Base-by-base conservation (phyloP, 2,113 vertebrate genomes). In the Pitta sordida region DNA sequence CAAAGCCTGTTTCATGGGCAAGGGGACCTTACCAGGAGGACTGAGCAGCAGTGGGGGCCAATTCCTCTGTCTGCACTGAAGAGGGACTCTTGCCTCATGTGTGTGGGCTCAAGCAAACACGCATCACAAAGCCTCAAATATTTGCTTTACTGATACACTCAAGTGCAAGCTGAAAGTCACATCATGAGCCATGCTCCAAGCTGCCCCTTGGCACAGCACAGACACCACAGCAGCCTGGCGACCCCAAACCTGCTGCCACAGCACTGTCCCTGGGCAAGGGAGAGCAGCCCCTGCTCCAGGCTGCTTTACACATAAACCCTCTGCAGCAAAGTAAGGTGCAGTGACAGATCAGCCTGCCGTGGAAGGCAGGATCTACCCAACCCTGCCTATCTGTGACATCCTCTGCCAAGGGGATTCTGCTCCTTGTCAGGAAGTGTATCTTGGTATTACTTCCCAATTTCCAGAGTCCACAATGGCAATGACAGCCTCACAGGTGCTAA, bases 161-260 rank as follows among this genome's bases (percentile, higher is more conserved):
- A 1, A 58, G 58, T 24, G 46, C 76, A 71, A 76, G 62, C 74
- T n/a, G 60, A n/a, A 22, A 13, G 65, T 59, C 7, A 4, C 56
- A 52, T 26, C 0, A 0, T 2, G 49, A 88, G 77, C 73, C 8
- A 37, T 3, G 7, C 62, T 75, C 75, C 46, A 10, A 23, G 77
- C 9, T 18, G 53, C 32, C 43, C 44, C 64, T 56, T 1, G 3
- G 62, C 14, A 12, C 27, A 18, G 89, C 43, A 18, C 3, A 4
- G 18, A n/a, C 88, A 80, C 49, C 6, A 8, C n/a, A 15, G 52
- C 56, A 68, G 52, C 9, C 44, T 26, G 32, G 60, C 0, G 7
- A 64, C 29, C 20, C 78, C 2, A 1, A 64, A 77, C 36, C 49
- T 27, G 5, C 15, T 1, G 1, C 8, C 0, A 0, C n/a, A n/a